A percentile compares a stretch with the other conserved stretches of the same genome.
phyloP scores from a whole-genome alignment of 2,888 invertebrate genomes.

The Capitulum mitella region DNA sequence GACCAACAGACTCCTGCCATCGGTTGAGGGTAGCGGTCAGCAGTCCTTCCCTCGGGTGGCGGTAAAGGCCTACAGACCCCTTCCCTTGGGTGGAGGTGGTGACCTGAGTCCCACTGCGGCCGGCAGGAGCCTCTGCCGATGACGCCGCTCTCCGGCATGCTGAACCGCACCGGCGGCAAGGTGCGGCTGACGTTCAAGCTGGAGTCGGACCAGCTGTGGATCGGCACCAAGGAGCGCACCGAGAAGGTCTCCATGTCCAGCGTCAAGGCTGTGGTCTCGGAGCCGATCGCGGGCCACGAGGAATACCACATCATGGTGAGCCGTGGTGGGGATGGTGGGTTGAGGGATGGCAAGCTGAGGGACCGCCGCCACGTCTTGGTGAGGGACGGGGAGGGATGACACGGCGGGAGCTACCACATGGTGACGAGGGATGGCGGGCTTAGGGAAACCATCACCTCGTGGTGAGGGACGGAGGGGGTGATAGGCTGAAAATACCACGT shows the following conservation, averaged over 20 bases:
- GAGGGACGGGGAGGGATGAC: too few species aligned
- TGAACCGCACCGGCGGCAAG: slow-evolving; percentile 82
- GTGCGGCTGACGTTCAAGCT: slow-evolving; percentile 85
- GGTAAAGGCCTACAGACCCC: too few species aligned
- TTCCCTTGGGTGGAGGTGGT: too few species aligned
- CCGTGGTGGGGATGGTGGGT: slow-evolving; percentile 30
- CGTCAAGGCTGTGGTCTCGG: slow-evolving; percentile 61
- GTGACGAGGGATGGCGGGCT: too few species aligned
- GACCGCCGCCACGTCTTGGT: too few species aligned
- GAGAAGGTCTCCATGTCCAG: slow-evolving; percentile 85
- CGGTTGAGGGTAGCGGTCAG: too few species aligned
- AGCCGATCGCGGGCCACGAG: slow-evolving; percentile 79
- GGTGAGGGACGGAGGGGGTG: background rate
- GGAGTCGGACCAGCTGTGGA: slow-evolving; percentile 82
- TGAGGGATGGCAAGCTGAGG: too few species aligned
- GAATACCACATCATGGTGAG: slow-evolving; percentile 85
- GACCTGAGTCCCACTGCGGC: too few species aligned
- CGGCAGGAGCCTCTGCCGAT: slow-evolving; percentile 69
- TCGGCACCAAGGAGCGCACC: slow-evolving; percentile 85
- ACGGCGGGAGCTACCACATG: too few species aligned
- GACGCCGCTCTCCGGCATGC: slow-evolving; percentile 76
- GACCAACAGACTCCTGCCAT: too few species aligned
- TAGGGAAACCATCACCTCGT: background rate
- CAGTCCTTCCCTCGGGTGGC: too few species aligned
- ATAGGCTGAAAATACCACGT: too few species aligned